Evolutionary conservation across 1,140 invertebrate genomes (phyloP).

Genomic region (Atta colombica): DNA sequence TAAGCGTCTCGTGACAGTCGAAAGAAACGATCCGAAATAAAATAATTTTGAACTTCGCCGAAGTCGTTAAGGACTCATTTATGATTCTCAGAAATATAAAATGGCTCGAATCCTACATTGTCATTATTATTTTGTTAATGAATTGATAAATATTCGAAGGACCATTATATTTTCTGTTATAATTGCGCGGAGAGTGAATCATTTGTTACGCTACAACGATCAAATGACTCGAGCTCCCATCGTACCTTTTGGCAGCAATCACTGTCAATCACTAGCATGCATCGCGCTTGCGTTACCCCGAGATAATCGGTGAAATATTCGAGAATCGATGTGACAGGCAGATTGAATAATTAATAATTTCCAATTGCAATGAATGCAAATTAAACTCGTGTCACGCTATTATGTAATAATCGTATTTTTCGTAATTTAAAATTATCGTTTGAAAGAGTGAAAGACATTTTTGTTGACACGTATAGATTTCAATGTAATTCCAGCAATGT

Average conservation of each 20-base stretch:
- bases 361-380: conserved; percentile 53
- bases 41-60: conserved; percentile 51
- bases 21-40: conserved; percentile 53
- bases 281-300: conserved; percentile 34
- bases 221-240: conserved; percentile 26
- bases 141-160: conserved; percentile 43
- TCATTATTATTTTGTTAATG: not conserved
- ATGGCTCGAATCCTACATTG: not conserved
- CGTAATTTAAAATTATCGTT: conserved; percentile 36
- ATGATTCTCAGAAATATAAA: conserved; percentile 61
- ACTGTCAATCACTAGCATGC: conserved; percentile 47
- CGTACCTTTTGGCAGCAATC: conserved; percentile 52
- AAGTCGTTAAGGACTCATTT: conserved; percentile 75
- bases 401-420: conserved; percentile 16
- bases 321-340: conserved; percentile 39
- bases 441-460: not conserved
- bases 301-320: conserved; percentile 53
- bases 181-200: conserved; percentile 28
- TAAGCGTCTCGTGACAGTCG: conserved; percentile 15
- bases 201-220: conserved; percentile 34
- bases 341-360: conserved; percentile 55
- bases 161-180: conserved; percentile 36
- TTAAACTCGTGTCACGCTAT: conserved; percentile 38
- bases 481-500: not conserved
- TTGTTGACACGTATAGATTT: not conserved